Evolutionary conservation across 2,888 invertebrate genomes (phyloP).

Genomic region (Cephus pygmeus): DNA sequence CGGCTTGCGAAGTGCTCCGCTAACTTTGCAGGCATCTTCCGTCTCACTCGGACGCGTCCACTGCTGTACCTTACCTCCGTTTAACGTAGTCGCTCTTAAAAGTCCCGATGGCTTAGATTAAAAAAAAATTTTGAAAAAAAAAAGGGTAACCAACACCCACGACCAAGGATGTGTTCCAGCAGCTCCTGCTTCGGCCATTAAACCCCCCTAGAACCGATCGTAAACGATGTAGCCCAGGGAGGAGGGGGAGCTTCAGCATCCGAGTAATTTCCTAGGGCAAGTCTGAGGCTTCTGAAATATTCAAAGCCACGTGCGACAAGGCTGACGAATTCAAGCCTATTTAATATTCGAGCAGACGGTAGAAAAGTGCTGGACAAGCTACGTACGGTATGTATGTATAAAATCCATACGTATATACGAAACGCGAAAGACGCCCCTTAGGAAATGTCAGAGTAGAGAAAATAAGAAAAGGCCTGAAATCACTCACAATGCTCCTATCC

Average conservation of each 20-base stretch:
- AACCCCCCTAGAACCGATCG: too few relatives aligned
- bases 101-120: too few relatives aligned
- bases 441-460: not conserved
- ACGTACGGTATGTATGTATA: not conserved
- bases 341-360: conserved; percentile 41
- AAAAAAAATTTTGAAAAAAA: too few relatives aligned
- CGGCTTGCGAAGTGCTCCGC: not conserved
- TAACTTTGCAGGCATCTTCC: too few relatives aligned
- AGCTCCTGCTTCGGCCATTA: too few relatives aligned
- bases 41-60: too few relatives aligned
- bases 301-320: conserved; percentile 47
- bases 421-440: not conserved
- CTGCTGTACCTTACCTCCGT: too few relatives aligned
- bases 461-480: not conserved
- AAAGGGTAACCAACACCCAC: too few relatives aligned
- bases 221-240: too few relatives aligned
- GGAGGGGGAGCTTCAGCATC: not conserved
- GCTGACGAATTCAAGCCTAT: conserved; percentile 46
- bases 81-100: too few relatives aligned
- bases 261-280: not conserved
- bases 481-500: not conserved
- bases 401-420: not conserved
- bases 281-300: conserved; percentile 32
- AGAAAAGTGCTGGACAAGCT: not conserved
- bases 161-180: too few relatives aligned